Evolutionary conservation across 2,797 vertebrate genomes (phyloP).

Genomic region (Euthynnus affinis): DNA sequence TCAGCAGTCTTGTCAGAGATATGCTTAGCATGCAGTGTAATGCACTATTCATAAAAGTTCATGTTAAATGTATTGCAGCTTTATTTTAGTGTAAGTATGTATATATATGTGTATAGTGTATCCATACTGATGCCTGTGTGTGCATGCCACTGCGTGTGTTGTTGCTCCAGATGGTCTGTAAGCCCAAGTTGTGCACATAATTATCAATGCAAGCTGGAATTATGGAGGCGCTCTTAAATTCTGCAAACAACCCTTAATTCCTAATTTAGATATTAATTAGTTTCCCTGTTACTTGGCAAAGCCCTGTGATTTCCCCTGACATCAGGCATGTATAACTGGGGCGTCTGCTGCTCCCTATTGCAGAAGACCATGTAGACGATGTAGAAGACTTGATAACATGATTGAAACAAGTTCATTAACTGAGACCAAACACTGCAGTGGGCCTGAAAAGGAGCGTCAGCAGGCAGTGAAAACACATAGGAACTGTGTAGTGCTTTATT

Average conservation of each 20-base stretch:
- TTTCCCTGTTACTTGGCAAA: slow-evolving; percentile 72
- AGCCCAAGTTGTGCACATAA: slow-evolving; percentile 47
- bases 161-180: slow-evolving; percentile 67
- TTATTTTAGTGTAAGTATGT: slow-evolving; percentile 47
- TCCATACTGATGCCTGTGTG: slow-evolving; percentile 14
- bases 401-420: slow-evolving; percentile 68
- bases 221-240: slow-evolving; percentile 62
- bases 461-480: slow-evolving; percentile 6
- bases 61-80: slow-evolving; percentile 64
- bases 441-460: slow-evolving; percentile 9
- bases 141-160: slow-evolving; percentile 20
- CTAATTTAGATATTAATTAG: slow-evolving; percentile 83
- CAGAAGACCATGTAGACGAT: slow-evolving; percentile 46
- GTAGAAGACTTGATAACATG: slow-evolving; percentile 60
- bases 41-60: slow-evolving; percentile 70
- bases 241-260: slow-evolving; percentile 77
- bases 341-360: slow-evolving; percentile 48
- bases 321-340: slow-evolving; percentile 59
- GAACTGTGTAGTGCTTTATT: slow-evolving; percentile 12
- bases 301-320: slow-evolving; percentile 77
- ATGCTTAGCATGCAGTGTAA: slow-evolving; percentile 39
- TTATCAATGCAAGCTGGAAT: slow-evolving; percentile 59
- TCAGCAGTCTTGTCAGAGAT: slow-evolving; percentile 34
- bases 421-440: slow-evolving; percentile 32
- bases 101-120: slow-evolving; percentile 30